A percentile compares a stretch with the other conserved stretches of the same genome.
phyloP scores from a whole-genome alignment of 2,888 invertebrate genomes.

The Lamellibrachia columna region DNA sequence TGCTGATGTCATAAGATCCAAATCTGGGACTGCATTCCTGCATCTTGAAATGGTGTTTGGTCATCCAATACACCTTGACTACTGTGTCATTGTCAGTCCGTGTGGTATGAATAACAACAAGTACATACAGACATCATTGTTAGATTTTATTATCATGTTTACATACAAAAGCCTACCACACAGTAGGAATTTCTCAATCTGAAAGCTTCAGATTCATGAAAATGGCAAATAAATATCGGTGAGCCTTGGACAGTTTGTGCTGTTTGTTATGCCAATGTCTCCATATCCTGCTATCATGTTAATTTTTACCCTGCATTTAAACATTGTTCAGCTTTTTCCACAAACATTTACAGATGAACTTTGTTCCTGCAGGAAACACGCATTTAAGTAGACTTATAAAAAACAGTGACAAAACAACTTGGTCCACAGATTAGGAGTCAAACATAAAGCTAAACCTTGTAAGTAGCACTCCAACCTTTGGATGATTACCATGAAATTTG shows the following conservation, averaged over 20 bases:
- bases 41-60: too few species aligned
- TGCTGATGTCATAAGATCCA: too few species aligned
- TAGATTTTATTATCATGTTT: conserved; percentile 1
- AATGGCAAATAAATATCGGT: neutral
- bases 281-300: neutral
- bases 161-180: neutral
- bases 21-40: too few species aligned
- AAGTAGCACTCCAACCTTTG: neutral
- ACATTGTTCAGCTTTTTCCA: neutral
- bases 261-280: neutral
- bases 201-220: neutral
- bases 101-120: neutral
- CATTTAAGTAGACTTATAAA: neutral
- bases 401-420: neutral
- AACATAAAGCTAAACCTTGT: neutral
- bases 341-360: neutral
- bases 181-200: neutral
- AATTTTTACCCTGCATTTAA: neutral
- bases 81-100: too few species aligned
- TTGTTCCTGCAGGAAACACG: neutral
- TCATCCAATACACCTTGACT: too few species aligned
- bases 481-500: neutral
- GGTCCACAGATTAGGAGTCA: neutral
- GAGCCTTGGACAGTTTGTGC: neutral
- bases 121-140: neutral